Evolutionary conservation across 37 sponge, comb jelly and placozoan genomes (phyloP).

Genomic region (Chondrilla cf. caribensis): DNA sequence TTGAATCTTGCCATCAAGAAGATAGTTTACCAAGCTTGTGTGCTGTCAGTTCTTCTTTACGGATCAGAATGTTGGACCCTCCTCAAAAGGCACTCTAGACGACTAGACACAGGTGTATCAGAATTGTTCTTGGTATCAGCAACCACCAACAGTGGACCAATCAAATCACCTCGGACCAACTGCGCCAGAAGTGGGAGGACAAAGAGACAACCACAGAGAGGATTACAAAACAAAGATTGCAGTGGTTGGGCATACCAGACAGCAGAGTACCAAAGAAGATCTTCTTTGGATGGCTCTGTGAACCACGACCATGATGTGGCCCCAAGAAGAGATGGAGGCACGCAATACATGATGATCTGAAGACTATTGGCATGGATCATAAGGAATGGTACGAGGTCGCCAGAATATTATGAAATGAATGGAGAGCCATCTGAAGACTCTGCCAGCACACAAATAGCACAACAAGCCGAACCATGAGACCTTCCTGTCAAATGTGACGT

Average conservation of each 20-base stretch:
- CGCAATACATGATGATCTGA: conserved; percentile 12
- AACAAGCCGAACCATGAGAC: conserved; percentile 2
- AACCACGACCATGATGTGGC: conserved; percentile 28
- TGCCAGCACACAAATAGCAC: neutral
- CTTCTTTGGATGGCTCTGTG: conserved; percentile 25
- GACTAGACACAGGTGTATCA: conserved; percentile 2
- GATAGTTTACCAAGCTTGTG: neutral
- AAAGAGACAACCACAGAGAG: conserved; percentile 15
- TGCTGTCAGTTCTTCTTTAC: neutral
- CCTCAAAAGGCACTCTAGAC: neutral
- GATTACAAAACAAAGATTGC: conserved; percentile 10
- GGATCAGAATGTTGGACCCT: neutral
- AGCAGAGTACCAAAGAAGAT: conserved; percentile 17
- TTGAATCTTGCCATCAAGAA: neutral
- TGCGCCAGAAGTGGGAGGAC: neutral
- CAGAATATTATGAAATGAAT: neutral
- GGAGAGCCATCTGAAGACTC: neutral
- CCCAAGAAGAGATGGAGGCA: conserved; percentile 34
- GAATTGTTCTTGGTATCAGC: neutral
- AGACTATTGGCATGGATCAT: neutral
- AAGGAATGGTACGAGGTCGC: conserved; percentile 27
- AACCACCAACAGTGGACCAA: neutral
- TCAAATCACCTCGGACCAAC: neutral
- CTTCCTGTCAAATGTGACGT: conserved; percentile 8
- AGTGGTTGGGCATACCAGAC: conserved; percentile 40